Evolutionary conservation across 2,797 vertebrate species (phyloP).

Genomic region (Neosilurus hyrtlii): DNA sequence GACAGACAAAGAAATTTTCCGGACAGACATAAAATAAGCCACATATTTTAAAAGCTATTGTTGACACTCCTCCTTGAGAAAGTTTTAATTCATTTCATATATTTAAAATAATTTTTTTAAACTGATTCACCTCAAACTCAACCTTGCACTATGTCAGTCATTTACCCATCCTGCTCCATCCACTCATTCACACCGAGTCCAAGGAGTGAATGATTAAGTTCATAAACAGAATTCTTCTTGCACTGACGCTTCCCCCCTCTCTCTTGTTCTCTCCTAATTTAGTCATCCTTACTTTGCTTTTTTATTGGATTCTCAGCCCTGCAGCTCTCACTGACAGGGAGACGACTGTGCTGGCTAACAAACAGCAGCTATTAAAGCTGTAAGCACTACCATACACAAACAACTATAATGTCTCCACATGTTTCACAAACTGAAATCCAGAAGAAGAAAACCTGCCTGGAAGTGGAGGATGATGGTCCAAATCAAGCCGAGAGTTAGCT

Average conservation of each 20-base stretch:
- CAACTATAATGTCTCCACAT: rapidly evolving
- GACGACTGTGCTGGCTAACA: not conserved
- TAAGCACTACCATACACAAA: not conserved
- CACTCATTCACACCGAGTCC: not conserved
- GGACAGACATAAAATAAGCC: not conserved
- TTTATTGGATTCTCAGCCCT: conserved; percentile 14
- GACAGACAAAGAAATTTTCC: not conserved
- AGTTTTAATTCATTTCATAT: too few relatives aligned
- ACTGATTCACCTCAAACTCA: not conserved
- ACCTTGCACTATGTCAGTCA: not conserved
- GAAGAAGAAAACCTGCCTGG: conserved; percentile 78
- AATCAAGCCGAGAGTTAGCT: conserved; percentile 94
- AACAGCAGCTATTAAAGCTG: not conserved
- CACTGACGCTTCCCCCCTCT: not conserved
- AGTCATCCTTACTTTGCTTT: not conserved
- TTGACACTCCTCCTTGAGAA: not conserved
- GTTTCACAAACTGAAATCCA: not conserved
- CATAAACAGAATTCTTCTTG: conserved; percentile 5
- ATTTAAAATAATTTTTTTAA: too few relatives aligned
- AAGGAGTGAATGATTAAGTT: not conserved
- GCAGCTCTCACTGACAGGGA: conserved; percentile 14
- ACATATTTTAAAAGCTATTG: not conserved
- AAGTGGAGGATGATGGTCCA: conserved; percentile 99
- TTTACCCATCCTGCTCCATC: conserved; percentile 9
- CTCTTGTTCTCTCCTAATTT: not conserved